phyloP scores from a whole-genome alignment of 2,113 vertebrate species.

The Rhabdomys dilectus region DNA sequence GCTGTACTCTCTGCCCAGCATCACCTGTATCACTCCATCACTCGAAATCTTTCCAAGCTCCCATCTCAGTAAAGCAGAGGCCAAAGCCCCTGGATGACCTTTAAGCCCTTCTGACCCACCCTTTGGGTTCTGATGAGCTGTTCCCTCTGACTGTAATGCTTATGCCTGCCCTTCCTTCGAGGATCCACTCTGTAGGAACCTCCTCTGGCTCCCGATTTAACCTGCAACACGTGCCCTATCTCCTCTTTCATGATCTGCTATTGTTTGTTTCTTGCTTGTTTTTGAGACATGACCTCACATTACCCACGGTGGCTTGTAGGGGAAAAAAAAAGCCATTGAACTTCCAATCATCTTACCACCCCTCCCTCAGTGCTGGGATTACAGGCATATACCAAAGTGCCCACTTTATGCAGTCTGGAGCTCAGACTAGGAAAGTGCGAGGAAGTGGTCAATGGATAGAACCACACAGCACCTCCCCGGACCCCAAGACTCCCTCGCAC shows the following conservation, averaged over 20 bases:
- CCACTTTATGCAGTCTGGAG: background rate
- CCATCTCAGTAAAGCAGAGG: background rate
- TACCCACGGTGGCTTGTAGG: background rate
- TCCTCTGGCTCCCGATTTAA: background rate
- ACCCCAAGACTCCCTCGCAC: background rate
- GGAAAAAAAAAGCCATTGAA: background rate
- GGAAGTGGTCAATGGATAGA: background rate
- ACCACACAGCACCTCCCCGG: background rate
- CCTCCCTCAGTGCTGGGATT: background rate
- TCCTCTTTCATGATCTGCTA: background rate
- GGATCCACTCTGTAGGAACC: background rate
- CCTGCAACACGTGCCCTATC: too few species aligned
- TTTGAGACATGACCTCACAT: background rate
- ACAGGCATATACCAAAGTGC: background rate
- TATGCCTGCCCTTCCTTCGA: background rate
- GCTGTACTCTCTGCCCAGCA: background rate
- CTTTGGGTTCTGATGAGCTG: background rate
- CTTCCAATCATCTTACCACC: background rate
- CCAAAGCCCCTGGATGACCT: background rate
- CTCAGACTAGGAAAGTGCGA: background rate
- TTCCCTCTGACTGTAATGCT: background rate
- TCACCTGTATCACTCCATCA: background rate
- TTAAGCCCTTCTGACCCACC: background rate
- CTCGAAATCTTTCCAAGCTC: background rate
- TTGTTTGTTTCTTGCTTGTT: background rate